Conservation (phyloP, 2,888 invertebrate genomes). For the Hanleya hanleyi region DNA sequence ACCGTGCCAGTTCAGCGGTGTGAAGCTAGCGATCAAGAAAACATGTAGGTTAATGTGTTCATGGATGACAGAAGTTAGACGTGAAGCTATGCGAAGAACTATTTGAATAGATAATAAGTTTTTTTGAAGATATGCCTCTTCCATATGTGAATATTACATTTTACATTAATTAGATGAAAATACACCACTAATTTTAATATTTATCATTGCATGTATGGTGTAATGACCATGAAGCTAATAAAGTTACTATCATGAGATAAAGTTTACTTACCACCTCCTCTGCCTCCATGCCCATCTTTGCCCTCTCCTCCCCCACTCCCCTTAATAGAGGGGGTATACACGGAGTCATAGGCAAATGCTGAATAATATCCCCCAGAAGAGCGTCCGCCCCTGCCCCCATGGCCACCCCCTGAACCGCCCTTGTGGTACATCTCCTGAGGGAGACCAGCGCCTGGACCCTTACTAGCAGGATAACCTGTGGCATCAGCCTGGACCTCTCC, state of each 20-base stretch:
- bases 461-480: constrained; percentile 44
- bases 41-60: too few species aligned
- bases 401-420: constrained; percentile 56
- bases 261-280: constrained; percentile 54
- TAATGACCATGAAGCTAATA: background rate
- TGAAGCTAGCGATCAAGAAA: too few species aligned
- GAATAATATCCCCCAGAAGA: constrained; percentile 47
- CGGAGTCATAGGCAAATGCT: constrained; percentile 50
- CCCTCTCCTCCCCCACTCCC: constrained; percentile 58
- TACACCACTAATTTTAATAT: too few species aligned
- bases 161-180: too few species aligned
- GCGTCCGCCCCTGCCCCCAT: constrained; percentile 59
- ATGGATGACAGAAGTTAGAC: too few species aligned
- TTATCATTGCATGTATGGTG: too few species aligned
- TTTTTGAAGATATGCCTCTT: too few species aligned
- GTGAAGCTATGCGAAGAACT: too few species aligned
- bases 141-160: too few species aligned
- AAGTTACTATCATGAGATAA: background rate
- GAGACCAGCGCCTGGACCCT: constrained; percentile 49
- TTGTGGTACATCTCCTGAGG: constrained; percentile 29
- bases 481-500: constrained; percentile 59
- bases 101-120: too few species aligned
- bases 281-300: constrained; percentile 39
- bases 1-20: too few species aligned
- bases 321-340: constrained; percentile 41